These are phyloP conservation scores for Serrognathus titanus DNA, from an alignment of 2,888 invertebrate genomes.

Conservation along the genomic window DNA sequence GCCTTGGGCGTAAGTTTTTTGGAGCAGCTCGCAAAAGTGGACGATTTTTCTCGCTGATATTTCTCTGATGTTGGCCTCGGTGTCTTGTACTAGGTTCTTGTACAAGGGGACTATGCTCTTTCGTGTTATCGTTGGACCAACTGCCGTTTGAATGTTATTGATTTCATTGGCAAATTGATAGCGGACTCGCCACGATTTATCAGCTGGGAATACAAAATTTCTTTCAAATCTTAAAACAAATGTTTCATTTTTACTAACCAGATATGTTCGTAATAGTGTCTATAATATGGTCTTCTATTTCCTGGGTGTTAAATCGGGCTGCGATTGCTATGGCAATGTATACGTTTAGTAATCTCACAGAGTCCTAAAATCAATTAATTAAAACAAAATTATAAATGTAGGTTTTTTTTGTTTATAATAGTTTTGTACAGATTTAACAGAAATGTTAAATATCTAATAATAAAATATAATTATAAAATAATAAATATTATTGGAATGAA, in stretches of 20 bases:
- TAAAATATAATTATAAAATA: no score
- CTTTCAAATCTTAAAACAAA: not conserved
- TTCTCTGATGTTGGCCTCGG: constrained; percentile 37
- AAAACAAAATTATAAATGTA: no score
- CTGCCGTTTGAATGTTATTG: constrained; percentile 31
- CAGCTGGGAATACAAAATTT: constrained; percentile 23
- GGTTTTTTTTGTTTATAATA: no score
- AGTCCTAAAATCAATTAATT: constrained; percentile 33
- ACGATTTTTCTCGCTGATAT: constrained; percentile 34
- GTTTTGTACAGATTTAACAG: no score
- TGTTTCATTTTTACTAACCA: not conserved
- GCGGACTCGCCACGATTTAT: constrained; percentile 39
- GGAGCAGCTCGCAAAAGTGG: constrained; percentile 32
- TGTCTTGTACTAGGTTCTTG: constrained; percentile 36
- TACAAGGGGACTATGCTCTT: constrained; percentile 35
- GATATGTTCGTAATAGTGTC: constrained; percentile 27
- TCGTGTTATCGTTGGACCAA: constrained; percentile 28
- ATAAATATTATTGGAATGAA: no score
- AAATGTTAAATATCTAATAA: no score
- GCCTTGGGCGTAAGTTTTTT: constrained; percentile 27
- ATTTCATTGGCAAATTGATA: constrained; percentile 36
- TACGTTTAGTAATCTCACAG: constrained; percentile 30
- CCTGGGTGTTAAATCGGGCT: constrained; percentile 31
- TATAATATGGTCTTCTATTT: constrained; percentile 36
- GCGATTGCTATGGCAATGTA: constrained; percentile 30